These are phyloP conservation scores for Girardinus metallicus DNA, from an alignment of 2,797 vertebrate genomes.

Conservation along the genomic window DNA sequence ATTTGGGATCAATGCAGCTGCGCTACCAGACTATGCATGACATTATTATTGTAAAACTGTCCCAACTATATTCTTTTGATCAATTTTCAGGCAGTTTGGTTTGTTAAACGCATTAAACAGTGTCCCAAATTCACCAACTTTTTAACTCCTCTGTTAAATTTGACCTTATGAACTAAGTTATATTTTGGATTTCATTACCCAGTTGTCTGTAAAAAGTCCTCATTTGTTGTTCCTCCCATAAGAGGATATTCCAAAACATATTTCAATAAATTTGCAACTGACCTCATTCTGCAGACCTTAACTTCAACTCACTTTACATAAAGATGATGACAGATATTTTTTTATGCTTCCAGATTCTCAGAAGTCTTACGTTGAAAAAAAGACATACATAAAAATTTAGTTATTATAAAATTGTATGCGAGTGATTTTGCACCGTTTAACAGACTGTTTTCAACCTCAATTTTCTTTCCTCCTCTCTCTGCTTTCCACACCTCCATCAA, in stretches of 20 bases:
- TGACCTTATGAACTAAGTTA: background rate
- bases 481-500: conserved; percentile 8
- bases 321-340: background rate
- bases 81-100: background rate
- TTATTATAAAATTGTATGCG: background rate
- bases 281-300: background rate
- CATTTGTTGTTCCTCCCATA: background rate
- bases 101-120: background rate
- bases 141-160: background rate
- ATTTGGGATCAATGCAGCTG: background rate
- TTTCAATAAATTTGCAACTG: background rate
- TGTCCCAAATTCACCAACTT: background rate
- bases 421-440: background rate
- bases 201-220: background rate
- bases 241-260: too few species aligned
- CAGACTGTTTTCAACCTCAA: background rate
- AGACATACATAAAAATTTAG: too few species aligned
- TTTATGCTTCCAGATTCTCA: background rate
- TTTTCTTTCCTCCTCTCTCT: background rate
- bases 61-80: background rate
- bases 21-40: background rate
- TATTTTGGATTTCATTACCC: background rate
- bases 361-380: background rate
- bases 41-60: background rate
- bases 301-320: background rate